phyloP scores from a whole-genome alignment of 2,113 vertebrate genomes.

The Gulo gulo region DNA sequence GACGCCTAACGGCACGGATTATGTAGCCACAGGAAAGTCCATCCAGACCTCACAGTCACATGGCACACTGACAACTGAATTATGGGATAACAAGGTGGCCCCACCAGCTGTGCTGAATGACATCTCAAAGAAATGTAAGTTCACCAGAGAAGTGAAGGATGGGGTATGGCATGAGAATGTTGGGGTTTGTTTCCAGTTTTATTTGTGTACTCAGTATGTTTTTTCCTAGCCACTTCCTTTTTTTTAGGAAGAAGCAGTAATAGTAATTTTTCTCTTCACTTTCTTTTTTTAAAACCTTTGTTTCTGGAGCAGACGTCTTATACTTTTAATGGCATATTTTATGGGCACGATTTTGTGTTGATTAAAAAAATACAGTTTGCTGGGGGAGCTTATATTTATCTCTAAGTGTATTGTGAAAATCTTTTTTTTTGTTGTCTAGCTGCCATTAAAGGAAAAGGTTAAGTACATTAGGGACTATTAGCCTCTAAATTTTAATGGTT shows the following conservation, averaged over 20 bases:
- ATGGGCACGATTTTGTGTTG: background rate
- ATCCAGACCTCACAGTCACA: constrained; percentile 85
- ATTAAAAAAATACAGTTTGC: background rate
- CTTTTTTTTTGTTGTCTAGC: background rate
- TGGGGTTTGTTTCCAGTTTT: background rate
- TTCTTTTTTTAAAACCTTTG: background rate
- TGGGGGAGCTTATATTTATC: background rate
- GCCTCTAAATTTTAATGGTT: background rate
- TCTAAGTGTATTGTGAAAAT: background rate
- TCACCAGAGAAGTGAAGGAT: background rate
- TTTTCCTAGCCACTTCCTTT: background rate
- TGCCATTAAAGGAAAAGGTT: background rate
- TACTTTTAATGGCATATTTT: background rate
- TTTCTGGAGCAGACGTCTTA: background rate
- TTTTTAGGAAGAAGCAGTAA: background rate
- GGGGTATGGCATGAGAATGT: background rate
- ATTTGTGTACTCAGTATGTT: background rate
- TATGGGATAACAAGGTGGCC: constrained; percentile 96
- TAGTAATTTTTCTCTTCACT: background rate
- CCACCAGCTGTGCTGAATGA: constrained; percentile 89
- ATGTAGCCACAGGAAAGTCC: constrained; percentile 83
- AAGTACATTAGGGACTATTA: background rate
- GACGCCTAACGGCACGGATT: constrained; percentile 85
- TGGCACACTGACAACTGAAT: constrained; percentile 89
- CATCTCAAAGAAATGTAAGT: constrained; percentile 95